These are phyloP conservation scores for Lomographa bimaculata DNA, from an alignment of 2,888 invertebrate genomes.

Conservation along the genomic window DNA sequence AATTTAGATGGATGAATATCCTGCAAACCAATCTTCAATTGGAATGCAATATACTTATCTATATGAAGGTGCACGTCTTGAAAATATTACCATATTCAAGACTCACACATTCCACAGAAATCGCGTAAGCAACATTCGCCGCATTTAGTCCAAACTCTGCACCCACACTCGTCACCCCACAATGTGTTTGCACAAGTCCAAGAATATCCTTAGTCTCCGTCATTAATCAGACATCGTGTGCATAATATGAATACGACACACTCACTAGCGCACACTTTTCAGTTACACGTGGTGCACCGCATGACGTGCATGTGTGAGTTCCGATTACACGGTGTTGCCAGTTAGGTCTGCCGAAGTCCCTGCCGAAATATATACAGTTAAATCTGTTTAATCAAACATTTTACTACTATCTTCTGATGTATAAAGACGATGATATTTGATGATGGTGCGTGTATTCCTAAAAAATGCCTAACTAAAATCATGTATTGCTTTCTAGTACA, in stretches of 20 bases:
- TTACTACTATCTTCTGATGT: no score
- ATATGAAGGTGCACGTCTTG: constrained; percentile 13
- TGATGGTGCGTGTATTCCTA: no score
- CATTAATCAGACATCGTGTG: constrained; percentile 48
- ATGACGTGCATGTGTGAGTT: constrained; percentile 31
- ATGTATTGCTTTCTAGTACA: no score
- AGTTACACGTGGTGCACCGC: constrained; percentile 35
- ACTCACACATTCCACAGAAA: constrained; percentile 46
- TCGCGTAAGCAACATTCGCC: constrained; percentile 60
- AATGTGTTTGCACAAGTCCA: constrained; percentile 28
- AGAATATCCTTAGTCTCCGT: constrained; percentile 48
- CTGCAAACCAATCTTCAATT: no score
- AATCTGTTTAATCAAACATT: no score
- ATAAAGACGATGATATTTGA: no score
- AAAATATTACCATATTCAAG: constrained; percentile 28
- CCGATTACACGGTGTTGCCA: constrained; percentile 32
- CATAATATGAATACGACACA: constrained; percentile 30
- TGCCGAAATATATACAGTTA: background rate
- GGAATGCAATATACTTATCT: no score
- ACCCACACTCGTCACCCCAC: constrained; percentile 34
- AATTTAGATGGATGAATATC: no score
- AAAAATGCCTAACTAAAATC: no score
- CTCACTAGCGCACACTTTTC: constrained; percentile 47
- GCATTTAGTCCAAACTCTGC: constrained; percentile 55
- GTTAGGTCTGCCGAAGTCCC: constrained; percentile 3